A percentile compares a stretch with the other conserved stretches of the same genome.
Evolutionary conservation across 2,888 invertebrate species (phyloP).

Genomic region (Melanostoma mellinum): DNA sequence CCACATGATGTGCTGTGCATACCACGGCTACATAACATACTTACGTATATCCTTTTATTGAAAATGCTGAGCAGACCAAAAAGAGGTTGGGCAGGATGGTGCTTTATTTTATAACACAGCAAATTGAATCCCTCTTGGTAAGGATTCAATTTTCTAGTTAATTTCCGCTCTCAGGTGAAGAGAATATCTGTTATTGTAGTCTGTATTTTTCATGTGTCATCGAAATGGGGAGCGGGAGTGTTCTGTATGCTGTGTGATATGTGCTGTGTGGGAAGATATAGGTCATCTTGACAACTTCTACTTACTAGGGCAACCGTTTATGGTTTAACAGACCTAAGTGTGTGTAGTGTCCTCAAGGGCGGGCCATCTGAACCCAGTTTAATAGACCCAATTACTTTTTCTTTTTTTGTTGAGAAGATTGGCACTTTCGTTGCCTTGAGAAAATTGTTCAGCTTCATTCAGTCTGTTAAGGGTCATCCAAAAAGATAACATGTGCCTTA

Average conservation of each 20-base stretch:
- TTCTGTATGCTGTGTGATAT: too few relatives aligned
- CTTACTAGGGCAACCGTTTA: too few relatives aligned
- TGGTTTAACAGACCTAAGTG: too few relatives aligned
- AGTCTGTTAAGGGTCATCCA: too few relatives aligned
- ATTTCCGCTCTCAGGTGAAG: constrained; percentile 45
- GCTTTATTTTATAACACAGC: not conserved
- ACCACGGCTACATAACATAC: not conserved
- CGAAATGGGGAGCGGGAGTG: not conserved
- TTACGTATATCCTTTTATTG: not conserved
- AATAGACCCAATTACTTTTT: too few relatives aligned
- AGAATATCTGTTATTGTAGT: constrained; percentile 8
- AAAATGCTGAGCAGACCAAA: not conserved
- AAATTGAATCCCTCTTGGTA: not conserved
- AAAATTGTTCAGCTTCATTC: too few relatives aligned
- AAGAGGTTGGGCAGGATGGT: not conserved
- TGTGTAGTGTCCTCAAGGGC: too few relatives aligned
- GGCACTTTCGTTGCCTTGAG: too few relatives aligned
- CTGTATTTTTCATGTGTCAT: not conserved
- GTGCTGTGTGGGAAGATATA: not conserved
- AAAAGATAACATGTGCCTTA: too few relatives aligned
- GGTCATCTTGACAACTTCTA: not conserved
- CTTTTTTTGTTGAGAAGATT: too few relatives aligned
- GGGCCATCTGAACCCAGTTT: too few relatives aligned
- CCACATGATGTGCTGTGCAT: not conserved
- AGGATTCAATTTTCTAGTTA: constrained; percentile 41